Evolutionary conservation across 2,888 invertebrate genomes (phyloP), one percentile per base, ranked within the genome.

Genomic region (Erannis defoliaria): DNA sequence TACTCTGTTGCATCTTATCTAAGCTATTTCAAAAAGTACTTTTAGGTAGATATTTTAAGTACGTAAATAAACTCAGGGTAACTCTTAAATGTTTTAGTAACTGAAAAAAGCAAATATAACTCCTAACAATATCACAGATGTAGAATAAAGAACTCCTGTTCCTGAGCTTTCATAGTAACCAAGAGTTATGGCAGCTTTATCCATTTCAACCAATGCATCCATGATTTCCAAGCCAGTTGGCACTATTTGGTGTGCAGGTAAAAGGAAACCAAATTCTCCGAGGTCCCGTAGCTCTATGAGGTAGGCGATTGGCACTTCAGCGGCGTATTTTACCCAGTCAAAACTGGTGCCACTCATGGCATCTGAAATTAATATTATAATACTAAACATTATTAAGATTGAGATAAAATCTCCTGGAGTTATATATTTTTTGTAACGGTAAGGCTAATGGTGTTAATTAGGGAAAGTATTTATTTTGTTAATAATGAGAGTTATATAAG

Each of bases 221-320:
- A 95, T 89, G 0, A 94, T 92, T 83, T 96, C 96, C 49, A 93
- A 76, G 38, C 90, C 94, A 26, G 94, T 95, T 1, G 90, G 90
- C 9, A 93, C 79, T 42, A 95, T 95, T 64, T 93, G 87, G 0
- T 82, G 80, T 0, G 92, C 72, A 0, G 94, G 94, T 0, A 95
- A 82, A 1, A 94, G 73, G 78, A 95, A 95, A 0, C 95, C 95
- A 43, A 85, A 93, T 6, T 81, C 79, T 1, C 95, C 94, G 2
- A 86, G 85, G 68, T 95, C 95, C 21, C 94, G 80, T 0, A 95
- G 88, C 73, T 96, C 95, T n/a, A 95, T 84, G 0, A 94, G 93
- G 72, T 93, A 94, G 0, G 94, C 80, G 38, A 95, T 88, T 5
- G 94, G 93, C 0, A 94, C 90, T 1, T 92, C 82, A 0, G 89